Base-by-base conservation (phyloP, 1,140 invertebrate species). In the Chironomus tepperi region DNA sequence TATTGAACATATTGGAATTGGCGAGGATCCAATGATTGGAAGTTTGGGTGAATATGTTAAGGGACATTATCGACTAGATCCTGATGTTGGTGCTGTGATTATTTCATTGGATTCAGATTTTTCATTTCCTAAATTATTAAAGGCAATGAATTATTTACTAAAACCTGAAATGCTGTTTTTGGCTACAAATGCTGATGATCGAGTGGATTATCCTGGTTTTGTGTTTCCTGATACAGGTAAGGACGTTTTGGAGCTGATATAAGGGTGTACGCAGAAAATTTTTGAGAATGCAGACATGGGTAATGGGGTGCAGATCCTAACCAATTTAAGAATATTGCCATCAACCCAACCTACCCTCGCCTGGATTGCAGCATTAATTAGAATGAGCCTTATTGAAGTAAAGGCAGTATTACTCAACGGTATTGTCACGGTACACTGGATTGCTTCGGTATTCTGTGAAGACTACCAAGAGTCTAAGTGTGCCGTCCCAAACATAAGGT, bases 51-150 rank as follows among this genome's bases (percentile, higher is more conserved):
- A 84, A 0, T 81, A 84, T 19, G 77, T 86, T 57, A 75, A 84
- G 3, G 78, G 81, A 43, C 75, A 81, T 57, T 83, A 89, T 75
- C 77, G 89, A 24, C 81, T 89, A 9, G 92, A 96, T 77, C 84
- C 88, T 2, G 89, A 96, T 77, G 90, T 98, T 75, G 91, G 89
- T 10, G 94, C 95, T 16, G 97, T 99, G 5, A 85, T 98, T 18
- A 93, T 97, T 65, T 95, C 94, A 34, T 98, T 96, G 83, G 97
- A 99, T 85, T 87, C 90, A 73, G 90, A 98, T 81, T 89, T 98
- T 76, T 96, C 90, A 79, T 97, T 93, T 79, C 87, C 89, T 0
- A 99, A 99, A 84, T 88, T 99, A 77, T 84, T 94, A 76, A 96
- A 95, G 84, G 96, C 96, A n/a, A 90, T 91, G 0, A 89, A 88